Base-by-base conservation (phyloP, 2,113 vertebrate species). In the Pogona vitticeps region DNA sequence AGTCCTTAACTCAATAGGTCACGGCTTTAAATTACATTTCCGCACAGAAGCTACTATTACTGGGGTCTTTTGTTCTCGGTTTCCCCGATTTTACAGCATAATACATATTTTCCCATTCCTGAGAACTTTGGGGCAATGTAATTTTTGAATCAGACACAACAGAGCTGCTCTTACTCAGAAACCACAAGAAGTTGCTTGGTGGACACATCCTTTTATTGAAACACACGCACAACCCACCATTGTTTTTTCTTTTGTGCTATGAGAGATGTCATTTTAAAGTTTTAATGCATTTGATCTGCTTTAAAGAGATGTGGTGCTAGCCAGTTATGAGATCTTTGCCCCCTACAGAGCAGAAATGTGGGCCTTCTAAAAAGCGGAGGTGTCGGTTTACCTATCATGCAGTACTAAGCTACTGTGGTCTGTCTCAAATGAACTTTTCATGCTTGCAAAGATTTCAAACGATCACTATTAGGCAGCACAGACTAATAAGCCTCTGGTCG, bases 231-330 rank as follows among this genome's bases (percentile, higher is more conserved):
- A n/a, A n/a, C n/a, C n/a, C n/a, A n/a, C n/a, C 5, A 61, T 68
- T 65, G 58, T 61, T 18, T 86, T 80, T 85, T 80, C 20, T 36
- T 58, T 65, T 0, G 0, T 0, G 0, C 46, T 58, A 61, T 70
- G 58, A 40, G 46, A 83, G 10, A 61, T 38, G 73, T 68, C 38
- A 28, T 77, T 86, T 86, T 38, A 84, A 33, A 61, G 15, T 36
- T 40, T 80, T 80, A 90, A 82, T 83, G 70, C 28, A 80, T 88
- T 86, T 59, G 42, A 36, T 89, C 67, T 79, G 76, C 76, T 72
- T 83, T 82, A 68, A 70, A 82, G 67, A 76, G 18, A 52, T 52
- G 79, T 58, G 8, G 38, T 70, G 68, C 59, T 20, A 58, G n/a
- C 61, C 58, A 61, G 26, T 81, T 12, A 75, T 84, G 38, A 82